Percentiles rank a stretch among this genome's conserved stretches.
phyloP scores from a whole-genome alignment of 2,888 invertebrate species.

The Rhagonycha fulva region DNA sequence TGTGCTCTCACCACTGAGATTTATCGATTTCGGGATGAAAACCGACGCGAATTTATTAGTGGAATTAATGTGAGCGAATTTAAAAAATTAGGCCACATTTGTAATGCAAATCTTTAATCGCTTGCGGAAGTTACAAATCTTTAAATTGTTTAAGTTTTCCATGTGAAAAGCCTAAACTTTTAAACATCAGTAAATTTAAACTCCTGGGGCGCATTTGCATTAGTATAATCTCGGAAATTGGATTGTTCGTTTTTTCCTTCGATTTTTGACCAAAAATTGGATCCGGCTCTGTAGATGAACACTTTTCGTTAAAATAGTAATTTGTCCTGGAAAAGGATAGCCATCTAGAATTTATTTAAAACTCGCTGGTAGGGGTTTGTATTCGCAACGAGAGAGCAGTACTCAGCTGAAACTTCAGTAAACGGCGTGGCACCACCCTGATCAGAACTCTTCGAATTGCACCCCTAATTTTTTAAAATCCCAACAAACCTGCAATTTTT shows the following conservation, averaged over 20 bases:
- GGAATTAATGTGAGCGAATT: background rate
- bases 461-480: constrained; percentile 13
- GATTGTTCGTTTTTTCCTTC: background rate
- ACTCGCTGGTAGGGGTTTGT: constrained; percentile 21
- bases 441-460: constrained; percentile 24
- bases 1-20: background rate
- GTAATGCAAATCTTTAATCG: background rate
- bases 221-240: background rate
- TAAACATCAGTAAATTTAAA: too few species aligned
- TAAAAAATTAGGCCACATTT: background rate
- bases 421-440: constrained; percentile 34
- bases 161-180: background rate
- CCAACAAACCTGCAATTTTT: constrained; percentile 7
- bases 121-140: background rate
- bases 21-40: background rate
- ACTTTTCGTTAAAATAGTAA: background rate
- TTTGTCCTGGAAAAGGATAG: background rate
- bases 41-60: background rate
- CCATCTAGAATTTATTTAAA: constrained; percentile 13
- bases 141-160: background rate
- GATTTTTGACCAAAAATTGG: background rate
- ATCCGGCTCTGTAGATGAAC: background rate
- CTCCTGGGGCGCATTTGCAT: background rate
- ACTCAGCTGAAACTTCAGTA: constrained; percentile 27
- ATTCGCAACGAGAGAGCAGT: constrained; percentile 16